These are phyloP conservation scores for Rhaphigaster nebulosa DNA, from an alignment of 2,888 invertebrate species.

Conservation along the genomic window DNA sequence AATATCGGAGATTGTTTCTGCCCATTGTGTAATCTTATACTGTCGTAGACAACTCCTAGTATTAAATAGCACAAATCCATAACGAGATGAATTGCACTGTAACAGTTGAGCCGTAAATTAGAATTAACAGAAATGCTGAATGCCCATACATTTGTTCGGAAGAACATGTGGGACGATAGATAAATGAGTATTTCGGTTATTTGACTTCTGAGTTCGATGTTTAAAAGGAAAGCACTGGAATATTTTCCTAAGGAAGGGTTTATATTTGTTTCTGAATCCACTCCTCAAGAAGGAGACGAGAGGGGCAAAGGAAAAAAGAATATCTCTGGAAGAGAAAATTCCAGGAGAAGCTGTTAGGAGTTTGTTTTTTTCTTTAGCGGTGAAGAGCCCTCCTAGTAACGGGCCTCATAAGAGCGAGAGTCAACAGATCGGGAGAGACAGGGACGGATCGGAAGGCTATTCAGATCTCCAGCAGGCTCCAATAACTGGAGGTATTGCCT, in stretches of 20 bases:
- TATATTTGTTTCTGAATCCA: background rate
- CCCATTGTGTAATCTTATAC: no score
- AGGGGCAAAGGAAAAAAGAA: background rate
- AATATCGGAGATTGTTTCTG: no score
- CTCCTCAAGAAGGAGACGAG: background rate
- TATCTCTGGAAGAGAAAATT: background rate
- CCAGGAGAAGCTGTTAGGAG: slow-evolving; percentile 41
- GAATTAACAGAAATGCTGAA: no score
- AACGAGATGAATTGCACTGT: no score
- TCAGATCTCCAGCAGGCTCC: background rate
- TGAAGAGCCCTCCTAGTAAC: slow-evolving; percentile 17
- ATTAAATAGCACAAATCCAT: no score
- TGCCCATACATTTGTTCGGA: background rate
- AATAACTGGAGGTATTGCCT: slow-evolving; percentile 17
- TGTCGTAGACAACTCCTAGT: no score
- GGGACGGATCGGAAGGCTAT: slow-evolving; percentile 1
- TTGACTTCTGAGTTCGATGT: background rate
- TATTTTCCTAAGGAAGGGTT: background rate
- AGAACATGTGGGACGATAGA: background rate
- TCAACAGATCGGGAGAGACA: slow-evolving; percentile 13
- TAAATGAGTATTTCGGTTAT: background rate
- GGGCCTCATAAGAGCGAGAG: slow-evolving; percentile 1
- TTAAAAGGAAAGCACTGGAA: background rate
- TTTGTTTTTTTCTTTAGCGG: slow-evolving; percentile 28
- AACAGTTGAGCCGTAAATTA: no score